Conservation (phyloP, 2,888 invertebrate species). For the Leptopilina myrica region DNA sequence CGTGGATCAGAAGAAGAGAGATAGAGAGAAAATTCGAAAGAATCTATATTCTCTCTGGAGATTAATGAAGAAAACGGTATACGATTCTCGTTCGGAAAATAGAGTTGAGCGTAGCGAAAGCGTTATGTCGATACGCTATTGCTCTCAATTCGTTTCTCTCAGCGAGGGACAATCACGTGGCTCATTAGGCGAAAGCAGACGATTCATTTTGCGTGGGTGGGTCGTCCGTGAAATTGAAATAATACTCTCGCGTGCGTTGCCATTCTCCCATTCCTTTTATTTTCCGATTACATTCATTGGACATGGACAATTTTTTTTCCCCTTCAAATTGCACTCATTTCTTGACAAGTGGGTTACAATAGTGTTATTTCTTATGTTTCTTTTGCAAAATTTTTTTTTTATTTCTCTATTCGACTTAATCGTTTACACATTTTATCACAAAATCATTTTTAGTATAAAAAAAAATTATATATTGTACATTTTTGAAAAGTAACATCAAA, state of each 20-base stretch:
- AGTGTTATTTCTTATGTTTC: too few relatives aligned
- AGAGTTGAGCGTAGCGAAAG: constrained; percentile 27
- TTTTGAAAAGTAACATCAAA: too few relatives aligned
- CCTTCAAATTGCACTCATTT: background rate
- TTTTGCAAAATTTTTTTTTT: too few relatives aligned
- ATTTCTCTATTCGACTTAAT: too few relatives aligned
- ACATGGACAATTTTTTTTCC: background rate
- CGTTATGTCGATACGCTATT: constrained; percentile 20
- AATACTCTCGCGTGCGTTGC: constrained; percentile 15
- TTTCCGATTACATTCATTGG: background rate
- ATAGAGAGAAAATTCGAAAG: constrained; percentile 31
- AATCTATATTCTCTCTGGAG: constrained; percentile 5
- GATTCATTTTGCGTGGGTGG: constrained; percentile 32
- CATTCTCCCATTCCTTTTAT: background rate
- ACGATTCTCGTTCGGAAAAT: constrained; percentile 25
- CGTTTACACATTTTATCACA: too few relatives aligned
- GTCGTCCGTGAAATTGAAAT: constrained; percentile 27
- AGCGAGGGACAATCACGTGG: constrained; percentile 24
- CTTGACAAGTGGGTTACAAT: too few relatives aligned
- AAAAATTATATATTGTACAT: too few relatives aligned
- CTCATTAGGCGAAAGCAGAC: constrained; percentile 38
- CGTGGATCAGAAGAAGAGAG: background rate
- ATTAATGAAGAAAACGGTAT: constrained; percentile 19
- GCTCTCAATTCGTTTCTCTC: constrained; percentile 4
- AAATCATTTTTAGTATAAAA: too few relatives aligned